Evolutionary conservation across 37 sponge, comb jelly and placozoan species (phyloP).

Genomic region (Beroe forskalii): DNA sequence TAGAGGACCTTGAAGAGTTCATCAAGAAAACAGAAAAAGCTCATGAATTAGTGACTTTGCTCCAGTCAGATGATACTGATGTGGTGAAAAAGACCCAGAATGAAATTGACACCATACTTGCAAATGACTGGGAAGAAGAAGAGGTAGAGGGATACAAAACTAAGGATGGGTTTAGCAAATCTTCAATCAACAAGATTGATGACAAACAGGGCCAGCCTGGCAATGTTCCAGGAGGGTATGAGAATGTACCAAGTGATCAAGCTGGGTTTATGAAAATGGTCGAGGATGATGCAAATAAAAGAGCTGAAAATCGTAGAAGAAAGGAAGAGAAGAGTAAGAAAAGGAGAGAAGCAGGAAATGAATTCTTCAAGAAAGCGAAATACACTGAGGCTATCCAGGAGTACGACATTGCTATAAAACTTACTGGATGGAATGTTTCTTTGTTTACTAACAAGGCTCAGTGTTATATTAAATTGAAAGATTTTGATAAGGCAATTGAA

Average conservation of each 20-base stretch:
- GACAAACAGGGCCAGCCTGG: background rate
- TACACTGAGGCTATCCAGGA: slow-evolving; percentile 24
- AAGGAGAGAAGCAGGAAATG: slow-evolving; percentile 40
- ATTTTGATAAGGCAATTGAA: slow-evolving; percentile 43
- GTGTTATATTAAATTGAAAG: background rate
- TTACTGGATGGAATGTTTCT: slow-evolving; percentile 55
- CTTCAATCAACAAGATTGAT: slow-evolving; percentile 24
- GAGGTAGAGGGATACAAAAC: slow-evolving; percentile 43
- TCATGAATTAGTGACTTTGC: slow-evolving; percentile 17
- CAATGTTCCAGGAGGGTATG: background rate
- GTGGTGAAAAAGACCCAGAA: slow-evolving; percentile 39
- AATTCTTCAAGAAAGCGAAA: background rate
- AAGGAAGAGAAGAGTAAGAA: slow-evolving; percentile 53
- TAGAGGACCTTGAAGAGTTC: slow-evolving; percentile 43
- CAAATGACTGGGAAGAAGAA: slow-evolving; percentile 52
- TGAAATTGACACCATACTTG: slow-evolving; percentile 22
- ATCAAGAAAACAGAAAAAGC: slow-evolving; percentile 53
- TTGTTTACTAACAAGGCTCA: slow-evolving; percentile 59
- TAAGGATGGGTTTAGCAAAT: slow-evolving; percentile 21
- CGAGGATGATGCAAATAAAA: slow-evolving; percentile 46
- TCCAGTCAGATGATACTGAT: slow-evolving; percentile 14
- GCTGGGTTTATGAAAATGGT: slow-evolving; percentile 34
- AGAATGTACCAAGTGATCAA: background rate
- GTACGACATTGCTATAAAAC: slow-evolving; percentile 55
- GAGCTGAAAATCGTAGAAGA: slow-evolving; percentile 12